Conservation (phyloP, 1,140 invertebrate species). For the Globodera rostochiensis region DNA sequence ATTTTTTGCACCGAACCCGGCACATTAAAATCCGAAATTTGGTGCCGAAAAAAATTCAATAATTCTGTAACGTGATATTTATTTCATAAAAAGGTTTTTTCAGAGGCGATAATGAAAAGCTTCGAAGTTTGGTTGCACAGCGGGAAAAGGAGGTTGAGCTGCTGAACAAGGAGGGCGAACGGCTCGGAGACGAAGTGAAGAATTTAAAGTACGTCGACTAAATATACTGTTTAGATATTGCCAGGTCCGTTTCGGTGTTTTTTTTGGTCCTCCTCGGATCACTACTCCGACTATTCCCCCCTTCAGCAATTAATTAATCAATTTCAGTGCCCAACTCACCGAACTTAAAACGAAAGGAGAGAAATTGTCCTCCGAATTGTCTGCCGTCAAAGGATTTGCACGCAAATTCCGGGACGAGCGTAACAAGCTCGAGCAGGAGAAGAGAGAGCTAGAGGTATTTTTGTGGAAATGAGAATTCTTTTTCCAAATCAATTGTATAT, state of each 20-base stretch:
- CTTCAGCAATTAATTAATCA: background rate
- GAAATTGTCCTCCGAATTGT: background rate
- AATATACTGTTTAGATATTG: no score
- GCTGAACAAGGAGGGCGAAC: constrained; percentile 15
- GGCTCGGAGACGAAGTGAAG: constrained; percentile 14
- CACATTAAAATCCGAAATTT: no score
- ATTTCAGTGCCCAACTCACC: constrained; percentile 9
- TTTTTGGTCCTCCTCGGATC: no score
- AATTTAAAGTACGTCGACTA: constrained; percentile 3
- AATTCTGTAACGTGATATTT: background rate
- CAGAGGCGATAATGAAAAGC: constrained; percentile 32
- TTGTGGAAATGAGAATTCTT: background rate
- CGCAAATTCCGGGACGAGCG: constrained; percentile 24
- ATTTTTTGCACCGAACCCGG: background rate
- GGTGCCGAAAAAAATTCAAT: no score
- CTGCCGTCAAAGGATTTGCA: constrained; percentile 13
- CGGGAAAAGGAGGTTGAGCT: constrained; percentile 22
- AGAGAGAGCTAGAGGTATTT: constrained; percentile 8
- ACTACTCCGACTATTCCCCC: no score
- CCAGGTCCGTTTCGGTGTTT: no score
- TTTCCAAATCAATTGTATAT: background rate
- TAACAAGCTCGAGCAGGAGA: constrained; percentile 6
- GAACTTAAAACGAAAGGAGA: background rate
- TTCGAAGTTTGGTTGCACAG: constrained; percentile 2
- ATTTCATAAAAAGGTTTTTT: background rate